These are phyloP conservation scores for Parambassis ranga DNA, from an alignment of 2,797 vertebrate genomes.

Conservation along the genomic window DNA sequence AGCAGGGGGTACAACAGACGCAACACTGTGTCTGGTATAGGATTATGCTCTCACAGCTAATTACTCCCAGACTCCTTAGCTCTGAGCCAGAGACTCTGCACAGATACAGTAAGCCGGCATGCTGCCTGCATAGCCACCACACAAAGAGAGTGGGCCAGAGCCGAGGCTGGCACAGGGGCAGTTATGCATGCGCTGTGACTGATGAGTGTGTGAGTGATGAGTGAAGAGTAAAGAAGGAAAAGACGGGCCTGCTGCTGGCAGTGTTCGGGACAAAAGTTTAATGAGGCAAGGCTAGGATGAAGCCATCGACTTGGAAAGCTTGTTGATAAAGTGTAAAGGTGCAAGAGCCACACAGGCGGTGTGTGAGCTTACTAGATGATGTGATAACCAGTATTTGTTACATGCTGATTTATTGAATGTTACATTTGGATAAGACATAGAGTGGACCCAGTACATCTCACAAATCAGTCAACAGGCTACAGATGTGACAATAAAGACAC, in stretches of 20 bases:
- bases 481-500: neutral
- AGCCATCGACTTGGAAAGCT: constrained; percentile 14
- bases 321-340: constrained; percentile 20
- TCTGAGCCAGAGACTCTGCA: constrained; percentile 47
- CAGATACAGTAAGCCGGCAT: constrained; percentile 44
- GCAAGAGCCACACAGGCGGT: neutral
- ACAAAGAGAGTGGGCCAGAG: constrained; percentile 21
- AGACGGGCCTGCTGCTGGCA: constrained; percentile 15
- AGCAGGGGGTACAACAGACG: constrained; percentile 19
- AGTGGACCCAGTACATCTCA: neutral
- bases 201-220: constrained; percentile 7
- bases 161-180: constrained; percentile 6
- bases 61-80: constrained; percentile 68
- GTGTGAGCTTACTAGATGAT: neutral
- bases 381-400: neutral
- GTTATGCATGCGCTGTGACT: neutral
- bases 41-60: constrained; percentile 70
- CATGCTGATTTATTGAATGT: constrained; percentile 4
- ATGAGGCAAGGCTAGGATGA: neutral
- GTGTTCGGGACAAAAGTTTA: constrained; percentile 7
- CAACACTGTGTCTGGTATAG: constrained; percentile 47
- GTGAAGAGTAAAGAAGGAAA: constrained; percentile 5
- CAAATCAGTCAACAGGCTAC: neutral
- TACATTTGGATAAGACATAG: neutral
- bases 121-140: constrained; percentile 28